Conservation (phyloP, 2,888 invertebrate species). For the Eudemis profundana region DNA sequence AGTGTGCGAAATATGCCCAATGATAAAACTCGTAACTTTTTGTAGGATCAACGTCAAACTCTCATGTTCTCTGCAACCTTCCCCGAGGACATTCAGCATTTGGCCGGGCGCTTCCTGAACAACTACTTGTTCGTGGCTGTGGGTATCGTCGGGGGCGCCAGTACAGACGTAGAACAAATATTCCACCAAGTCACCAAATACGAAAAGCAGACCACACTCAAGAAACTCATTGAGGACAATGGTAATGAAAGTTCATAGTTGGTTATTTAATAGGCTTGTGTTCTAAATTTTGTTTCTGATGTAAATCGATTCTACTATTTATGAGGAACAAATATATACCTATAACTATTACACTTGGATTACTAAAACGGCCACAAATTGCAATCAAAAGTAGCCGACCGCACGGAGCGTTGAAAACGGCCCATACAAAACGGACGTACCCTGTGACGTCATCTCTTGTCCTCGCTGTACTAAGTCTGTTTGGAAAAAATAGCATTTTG, state of each 20-base stretch:
- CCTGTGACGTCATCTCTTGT: too few species aligned
- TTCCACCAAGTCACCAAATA: constrained; percentile 89
- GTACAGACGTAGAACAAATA: constrained; percentile 94
- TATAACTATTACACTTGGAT: too few species aligned
- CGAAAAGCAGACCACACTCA: constrained; percentile 90
- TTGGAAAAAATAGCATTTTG: too few species aligned
- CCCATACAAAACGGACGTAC: too few species aligned
- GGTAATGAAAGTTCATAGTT: too few species aligned
- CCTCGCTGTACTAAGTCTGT: too few species aligned
- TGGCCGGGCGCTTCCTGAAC: constrained; percentile 91
- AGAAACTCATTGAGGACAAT: constrained; percentile 87
- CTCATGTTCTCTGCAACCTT: constrained; percentile 99
- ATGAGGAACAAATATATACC: too few species aligned
- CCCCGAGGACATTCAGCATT: constrained; percentile 97
- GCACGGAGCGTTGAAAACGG: too few species aligned
- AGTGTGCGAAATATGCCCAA: too few species aligned
- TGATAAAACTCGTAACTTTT: constrained; percentile 39
- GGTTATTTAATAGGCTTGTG: not conserved
- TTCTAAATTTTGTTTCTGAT: not conserved
- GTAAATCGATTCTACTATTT: too few species aligned
- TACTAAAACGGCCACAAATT: too few species aligned
- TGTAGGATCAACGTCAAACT: constrained; percentile 94
- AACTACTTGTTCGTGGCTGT: constrained; percentile 95
- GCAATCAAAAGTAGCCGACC: too few species aligned
- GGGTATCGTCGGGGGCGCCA: constrained; percentile 97